Conservation (phyloP, 2,797 vertebrate species). For the Discoglossus pictus region DNA sequence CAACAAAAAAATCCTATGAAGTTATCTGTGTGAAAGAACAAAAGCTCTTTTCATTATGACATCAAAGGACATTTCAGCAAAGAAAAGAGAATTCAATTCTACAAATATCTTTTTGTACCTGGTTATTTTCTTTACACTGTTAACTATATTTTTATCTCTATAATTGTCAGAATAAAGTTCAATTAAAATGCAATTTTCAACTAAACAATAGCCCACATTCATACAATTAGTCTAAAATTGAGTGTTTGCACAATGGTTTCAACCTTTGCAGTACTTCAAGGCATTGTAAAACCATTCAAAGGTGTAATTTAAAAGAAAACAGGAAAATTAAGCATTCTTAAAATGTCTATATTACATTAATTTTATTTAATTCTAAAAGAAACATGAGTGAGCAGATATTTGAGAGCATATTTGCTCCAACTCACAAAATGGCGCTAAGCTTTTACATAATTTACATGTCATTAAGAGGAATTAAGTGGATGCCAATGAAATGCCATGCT, state of each 20-base stretch:
- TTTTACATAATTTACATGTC: no score
- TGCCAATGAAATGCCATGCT: no score
- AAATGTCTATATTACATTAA: slow-evolving; percentile 26
- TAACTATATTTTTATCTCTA: slow-evolving; percentile 51
- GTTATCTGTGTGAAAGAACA: slow-evolving; percentile 39
- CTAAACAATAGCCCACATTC: slow-evolving; percentile 43
- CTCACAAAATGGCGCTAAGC: no score
- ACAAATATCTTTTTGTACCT: slow-evolving; percentile 50
- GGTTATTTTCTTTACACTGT: slow-evolving; percentile 48
- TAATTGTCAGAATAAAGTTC: slow-evolving; percentile 49
- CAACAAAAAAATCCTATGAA: slow-evolving; percentile 38
- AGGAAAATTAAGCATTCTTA: slow-evolving; percentile 14
- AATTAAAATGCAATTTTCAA: slow-evolving; percentile 40
- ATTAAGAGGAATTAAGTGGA: no score
- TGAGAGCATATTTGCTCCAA: no score
- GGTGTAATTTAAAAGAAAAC: slow-evolving; percentile 25
- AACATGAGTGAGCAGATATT: no score
- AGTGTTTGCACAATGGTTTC: slow-evolving; percentile 18
- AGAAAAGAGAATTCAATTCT: slow-evolving; percentile 43
- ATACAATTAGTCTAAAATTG: slow-evolving; percentile 31
- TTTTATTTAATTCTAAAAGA: slow-evolving; percentile 25
- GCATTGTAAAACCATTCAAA: slow-evolving; percentile 30
- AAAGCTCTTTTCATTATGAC: slow-evolving; percentile 46
- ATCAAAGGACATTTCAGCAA: slow-evolving; percentile 44
- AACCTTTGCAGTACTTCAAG: slow-evolving; percentile 17